These are phyloP conservation scores for Ranitomeya variabilis DNA, from an alignment of 2,113 vertebrate genomes.

Conservation along the genomic window DNA sequence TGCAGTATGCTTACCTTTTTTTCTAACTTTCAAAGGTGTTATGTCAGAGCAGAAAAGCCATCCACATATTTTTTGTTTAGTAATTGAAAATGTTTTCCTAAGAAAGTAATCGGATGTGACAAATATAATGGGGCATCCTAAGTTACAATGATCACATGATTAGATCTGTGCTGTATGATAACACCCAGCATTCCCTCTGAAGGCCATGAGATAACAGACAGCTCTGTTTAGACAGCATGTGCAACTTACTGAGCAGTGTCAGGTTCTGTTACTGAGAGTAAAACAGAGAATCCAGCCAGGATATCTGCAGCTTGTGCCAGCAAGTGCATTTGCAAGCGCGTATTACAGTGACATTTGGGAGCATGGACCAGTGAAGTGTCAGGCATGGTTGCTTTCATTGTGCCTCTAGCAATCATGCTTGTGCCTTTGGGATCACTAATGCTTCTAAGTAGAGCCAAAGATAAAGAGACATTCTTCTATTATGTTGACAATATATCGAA, in stretches of 20 bases:
- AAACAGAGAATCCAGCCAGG: conserved; percentile 45
- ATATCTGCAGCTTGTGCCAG: conserved; percentile 40
- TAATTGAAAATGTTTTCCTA: background rate
- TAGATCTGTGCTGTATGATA: background rate
- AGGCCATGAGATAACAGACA: conserved; percentile 7
- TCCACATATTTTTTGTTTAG: background rate
- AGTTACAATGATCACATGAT: background rate
- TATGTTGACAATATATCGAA: background rate
- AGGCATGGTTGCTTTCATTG: conserved; percentile 53
- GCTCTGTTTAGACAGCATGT: conserved; percentile 2
- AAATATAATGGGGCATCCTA: background rate
- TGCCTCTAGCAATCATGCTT: conserved; percentile 40
- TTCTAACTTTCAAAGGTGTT: background rate
- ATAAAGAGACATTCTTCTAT: conserved; percentile 15
- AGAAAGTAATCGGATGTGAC: background rate
- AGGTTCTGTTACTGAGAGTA: conserved; percentile 46
- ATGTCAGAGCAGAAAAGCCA: background rate
- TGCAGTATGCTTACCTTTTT: no score
- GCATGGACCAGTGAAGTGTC: conserved; percentile 36
- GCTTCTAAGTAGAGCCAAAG: conserved; percentile 6
- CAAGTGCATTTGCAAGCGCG: conserved; percentile 52
- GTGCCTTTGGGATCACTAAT: conserved; percentile 34
- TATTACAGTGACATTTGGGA: conserved; percentile 45
- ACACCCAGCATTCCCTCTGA: background rate
- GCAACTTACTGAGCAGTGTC: conserved; percentile 29